Evolutionary conservation across 1,140 invertebrate species (phyloP), one percentile per base, ranked within the genome.

Genomic region (Heterodera carotae): DNA sequence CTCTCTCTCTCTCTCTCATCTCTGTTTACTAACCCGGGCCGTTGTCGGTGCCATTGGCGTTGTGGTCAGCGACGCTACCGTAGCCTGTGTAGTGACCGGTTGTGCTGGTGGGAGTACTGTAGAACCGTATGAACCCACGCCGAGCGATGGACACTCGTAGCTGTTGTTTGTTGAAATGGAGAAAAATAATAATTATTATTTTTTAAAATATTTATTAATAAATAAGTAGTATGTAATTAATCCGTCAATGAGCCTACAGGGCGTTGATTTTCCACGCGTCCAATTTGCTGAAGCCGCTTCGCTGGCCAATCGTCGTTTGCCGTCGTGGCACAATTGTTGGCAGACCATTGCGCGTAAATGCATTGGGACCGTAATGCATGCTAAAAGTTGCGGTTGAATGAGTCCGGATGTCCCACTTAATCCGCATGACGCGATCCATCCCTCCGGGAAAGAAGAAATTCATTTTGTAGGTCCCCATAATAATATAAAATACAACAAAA

Each of bases 191-290:
- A n/a, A n/a, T n/a, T n/a, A n/a, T n/a, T n/a, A n/a, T n/a, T n/a
- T n/a, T n/a, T n/a, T n/a, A n/a, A n/a, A n/a, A n/a, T n/a, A n/a
- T n/a, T n/a, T n/a, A n/a, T n/a, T n/a, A n/a, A n/a, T n/a, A n/a
- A n/a, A n/a, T n/a, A n/a, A n/a, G n/a, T n/a, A n/a, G n/a, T n/a
- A n/a, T n/a, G n/a, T n/a, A n/a, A n/a, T n/a, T n/a, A n/a, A n/a
- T n/a, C n/a, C n/a, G n/a, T 2, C 10, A 25, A 71, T 18, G 7
- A 59, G 59, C 56, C 25, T 90, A 90, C 29, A 90, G 82, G 34
- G 85, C 88, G 76, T 90, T 89, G 39, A 91, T 87, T 80, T 91
- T 90, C 25, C 72, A 80, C 12, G 89, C 79, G 79, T 91, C 90
- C 25, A 87, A 85, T 2, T 79, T 70, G 74, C 89, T 89, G 69